Conservation (phyloP, 2,888 invertebrate genomes). For the Geophilus truncorum region DNA sequence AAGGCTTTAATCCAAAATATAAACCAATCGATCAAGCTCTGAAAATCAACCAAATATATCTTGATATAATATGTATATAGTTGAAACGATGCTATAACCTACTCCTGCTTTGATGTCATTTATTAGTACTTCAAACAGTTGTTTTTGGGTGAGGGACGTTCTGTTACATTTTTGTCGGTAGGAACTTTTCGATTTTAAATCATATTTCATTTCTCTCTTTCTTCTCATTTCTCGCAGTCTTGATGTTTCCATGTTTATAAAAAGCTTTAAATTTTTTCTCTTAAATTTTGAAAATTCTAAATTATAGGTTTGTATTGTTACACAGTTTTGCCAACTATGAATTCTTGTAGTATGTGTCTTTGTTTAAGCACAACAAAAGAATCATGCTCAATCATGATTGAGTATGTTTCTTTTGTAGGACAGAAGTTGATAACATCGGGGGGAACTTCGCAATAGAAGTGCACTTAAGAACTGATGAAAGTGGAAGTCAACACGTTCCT, state of each 20-base stretch:
- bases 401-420: too few species aligned
- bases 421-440: too few species aligned
- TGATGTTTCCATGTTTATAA: neutral
- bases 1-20: neutral
- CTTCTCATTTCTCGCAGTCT: neutral
- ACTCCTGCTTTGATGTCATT: neutral
- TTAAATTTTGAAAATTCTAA: neutral
- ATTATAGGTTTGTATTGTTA: neutral
- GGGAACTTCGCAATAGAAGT: too few species aligned
- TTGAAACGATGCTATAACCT: neutral
- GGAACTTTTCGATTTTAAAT: neutral
- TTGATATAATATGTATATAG: neutral
- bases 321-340: too few species aligned
- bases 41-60: neutral
- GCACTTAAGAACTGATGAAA: too few species aligned
- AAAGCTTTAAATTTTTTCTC: neutral
- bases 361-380: neutral
- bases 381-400: too few species aligned
- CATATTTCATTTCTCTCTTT: neutral
- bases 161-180: neutral
- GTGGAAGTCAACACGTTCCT: too few species aligned
- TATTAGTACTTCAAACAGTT: neutral
- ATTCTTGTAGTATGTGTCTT: neutral
- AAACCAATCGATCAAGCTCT: neutral
- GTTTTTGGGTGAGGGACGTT: neutral